Base-by-base conservation (phyloP, 2,888 invertebrate genomes). In the Amphimallon solstitiale region DNA sequence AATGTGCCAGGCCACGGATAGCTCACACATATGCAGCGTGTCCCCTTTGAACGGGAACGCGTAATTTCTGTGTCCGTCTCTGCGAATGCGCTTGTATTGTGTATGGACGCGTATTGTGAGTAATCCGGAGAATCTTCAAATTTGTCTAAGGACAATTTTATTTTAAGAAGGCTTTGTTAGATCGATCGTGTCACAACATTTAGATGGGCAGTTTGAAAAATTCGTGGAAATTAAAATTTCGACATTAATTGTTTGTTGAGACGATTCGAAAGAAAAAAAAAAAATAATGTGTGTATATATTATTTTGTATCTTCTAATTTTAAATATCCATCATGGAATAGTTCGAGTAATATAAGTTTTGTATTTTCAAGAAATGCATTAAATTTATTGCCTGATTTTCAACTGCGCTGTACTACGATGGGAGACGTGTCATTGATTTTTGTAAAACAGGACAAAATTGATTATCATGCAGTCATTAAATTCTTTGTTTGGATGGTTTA, bases 51-150 rank as follows among this genome's bases (percentile, higher is more conserved):
- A 46, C 23, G 23, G 46, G 46, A 46, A 46, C 46, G 21, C n/a
- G 29, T 63, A 48, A 43, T 38, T 48, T 38, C 37, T 19, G 59
- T 46, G 59, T 29, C 35, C 12, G 14, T n/a, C n/a, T n/a, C 9
- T 35, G 12, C n/a, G 37, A 19, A 21, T 21, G 19, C 38, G 66
- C 40, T 59, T 63, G 21, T 40, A 46, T 68, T 54, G 62, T 63
- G 65, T 68, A 63, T 43, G 65, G 67, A 70, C 67, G 70, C 9
- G 17, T 17, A 29, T 12, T 68, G 34, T 21, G 40, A 12, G 65
- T 69, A 71, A 73, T 73, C 68, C 62, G 64, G 70, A 74, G 77
- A 74, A 78, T 76, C 76, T 73, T 78, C 77, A 72, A 79, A 79
- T 79, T 79, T 80, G 78, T 79, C 79, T 76, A 67, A 75, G 63